Evolutionary conservation across 1,140 invertebrate genomes (phyloP), one percentile per base, ranked within the genome.

Genomic region (Druon quercuslanigerum): DNA sequence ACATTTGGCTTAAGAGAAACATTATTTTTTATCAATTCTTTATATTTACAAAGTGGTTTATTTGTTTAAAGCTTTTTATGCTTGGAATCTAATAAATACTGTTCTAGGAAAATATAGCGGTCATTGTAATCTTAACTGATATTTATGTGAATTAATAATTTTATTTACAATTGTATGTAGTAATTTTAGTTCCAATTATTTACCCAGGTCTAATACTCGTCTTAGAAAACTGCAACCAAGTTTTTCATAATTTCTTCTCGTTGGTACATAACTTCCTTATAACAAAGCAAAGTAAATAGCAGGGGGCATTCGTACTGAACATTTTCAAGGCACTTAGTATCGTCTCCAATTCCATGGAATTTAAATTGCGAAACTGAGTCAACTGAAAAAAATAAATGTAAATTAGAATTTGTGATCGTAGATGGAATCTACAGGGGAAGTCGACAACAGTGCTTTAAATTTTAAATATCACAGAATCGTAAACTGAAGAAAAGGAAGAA

Each of bases 261-360:
- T 86, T 95, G 94, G 83, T 90, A 93, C 72, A 92, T 90, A 14
- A 95, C 91, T 89, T 95, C 94, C 50, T 90, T 91, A 19, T 89
- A 84, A 76, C 95, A 95, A 73, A 94, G 88, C 2, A 33, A 73
- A 12, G 92, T 92, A 52, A 95, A 87, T 0, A 93, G 75, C 12
- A 92, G 87, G 1, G 94, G 94, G 80, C 94, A 95, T 84, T 95
- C 92, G 83, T 94, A 95, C 25, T 91, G 83, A 19, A 95, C 91
- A 9, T 87, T 91, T 88, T 95, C 94, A 50, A 88, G 87, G 80
- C 93, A 93, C 40, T 89, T 88, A 0, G 94, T 93, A 72, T 93
- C 92, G 7, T 88, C 83, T 33, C 78, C 54, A 9, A 79, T 81
- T 50, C 90, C 87, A 13, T 89, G 88, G 73, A 94, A 94, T 83